These are phyloP conservation scores for Callyntrura sp. DNA, from an alignment of 2,888 invertebrate genomes.

Conservation along the genomic window DNA sequence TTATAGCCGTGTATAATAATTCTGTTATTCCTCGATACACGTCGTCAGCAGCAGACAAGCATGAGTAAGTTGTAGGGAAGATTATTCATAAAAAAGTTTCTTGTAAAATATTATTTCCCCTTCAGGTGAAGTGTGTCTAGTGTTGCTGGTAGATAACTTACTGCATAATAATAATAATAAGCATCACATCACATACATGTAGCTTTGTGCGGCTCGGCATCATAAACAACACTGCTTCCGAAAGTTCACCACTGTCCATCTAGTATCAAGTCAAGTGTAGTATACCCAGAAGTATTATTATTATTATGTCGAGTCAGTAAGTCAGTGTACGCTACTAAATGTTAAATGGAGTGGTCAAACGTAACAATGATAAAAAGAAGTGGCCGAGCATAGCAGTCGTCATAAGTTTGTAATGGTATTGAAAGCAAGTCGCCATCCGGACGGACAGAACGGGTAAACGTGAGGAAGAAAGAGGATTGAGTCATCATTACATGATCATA, in stretches of 20 bases:
- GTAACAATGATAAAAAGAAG: constrained; percentile 1
- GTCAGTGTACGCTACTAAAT: neutral
- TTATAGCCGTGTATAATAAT: constrained; percentile 22
- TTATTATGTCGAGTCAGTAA: constrained; percentile 63
- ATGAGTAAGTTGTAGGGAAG: constrained; percentile 42
- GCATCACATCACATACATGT: neutral
- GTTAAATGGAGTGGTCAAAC: constrained; percentile 60
- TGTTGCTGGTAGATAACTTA: constrained; percentile 17
- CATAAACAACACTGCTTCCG: constrained; percentile 52
- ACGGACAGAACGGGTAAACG: constrained; percentile 59
- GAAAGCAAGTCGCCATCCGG: constrained; percentile 72
- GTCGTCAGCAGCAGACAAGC: neutral
- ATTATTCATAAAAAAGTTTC: constrained; percentile 59
- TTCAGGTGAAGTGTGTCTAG: constrained; percentile 67
- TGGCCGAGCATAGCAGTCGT: neutral
- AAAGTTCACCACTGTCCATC: constrained; percentile 8
- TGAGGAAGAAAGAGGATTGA: constrained; percentile 69
- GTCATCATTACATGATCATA: constrained; percentile 68
- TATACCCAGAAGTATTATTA: constrained; percentile 54
- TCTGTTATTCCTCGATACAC: neutral
- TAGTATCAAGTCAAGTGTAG: constrained; percentile 16
- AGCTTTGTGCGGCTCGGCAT: neutral
- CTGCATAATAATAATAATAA: neutral
- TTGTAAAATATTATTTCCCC: constrained; percentile 30
- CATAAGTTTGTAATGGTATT: constrained; percentile 25